Conservation (phyloP, 2,797 vertebrate genomes). For the Darevskia nairensis region DNA sequence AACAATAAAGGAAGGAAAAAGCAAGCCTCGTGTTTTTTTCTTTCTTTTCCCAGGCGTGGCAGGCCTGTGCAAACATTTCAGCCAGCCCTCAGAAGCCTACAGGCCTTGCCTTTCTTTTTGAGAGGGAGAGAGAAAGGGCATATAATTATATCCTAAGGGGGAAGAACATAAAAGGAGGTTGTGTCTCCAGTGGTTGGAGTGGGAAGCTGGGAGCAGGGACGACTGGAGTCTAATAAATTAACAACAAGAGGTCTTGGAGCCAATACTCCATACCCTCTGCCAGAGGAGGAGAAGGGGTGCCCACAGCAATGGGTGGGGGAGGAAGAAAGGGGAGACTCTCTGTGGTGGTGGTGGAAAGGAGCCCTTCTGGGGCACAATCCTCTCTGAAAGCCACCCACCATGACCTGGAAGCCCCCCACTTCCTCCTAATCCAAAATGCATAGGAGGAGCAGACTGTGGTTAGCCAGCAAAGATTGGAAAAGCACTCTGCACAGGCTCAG, state of each 20-base stretch:
- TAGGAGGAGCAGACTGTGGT: neutral
- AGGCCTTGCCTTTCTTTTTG: neutral
- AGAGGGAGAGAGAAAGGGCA: neutral
- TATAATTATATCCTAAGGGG: slow-evolving; percentile 32
- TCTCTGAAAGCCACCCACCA: neutral
- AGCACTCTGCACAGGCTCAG: neutral
- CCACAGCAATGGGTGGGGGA: neutral
- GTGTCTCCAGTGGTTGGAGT: slow-evolving; percentile 3
- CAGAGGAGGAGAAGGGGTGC: neutral
- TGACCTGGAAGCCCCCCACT: neutral
- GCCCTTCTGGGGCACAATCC: neutral
- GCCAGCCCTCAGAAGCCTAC: slow-evolving; percentile 14
- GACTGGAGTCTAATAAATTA: slow-evolving; percentile 16
- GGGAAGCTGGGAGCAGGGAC: neutral
- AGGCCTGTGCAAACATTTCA: slow-evolving; percentile 38
- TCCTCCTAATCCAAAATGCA: neutral
- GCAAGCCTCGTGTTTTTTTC: neutral
- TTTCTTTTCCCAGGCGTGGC: slow-evolving; percentile 1
- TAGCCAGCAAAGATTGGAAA: neutral
- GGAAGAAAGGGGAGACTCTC: neutral
- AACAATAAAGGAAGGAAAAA: slow-evolving; percentile 1
- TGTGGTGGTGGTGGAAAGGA: neutral
- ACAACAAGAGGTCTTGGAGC: slow-evolving; percentile 6
- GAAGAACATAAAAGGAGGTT: neutral
- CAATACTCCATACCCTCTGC: neutral